Base-by-base conservation (phyloP, 2,888 invertebrate genomes). In the Limnephilus auricula region DNA sequence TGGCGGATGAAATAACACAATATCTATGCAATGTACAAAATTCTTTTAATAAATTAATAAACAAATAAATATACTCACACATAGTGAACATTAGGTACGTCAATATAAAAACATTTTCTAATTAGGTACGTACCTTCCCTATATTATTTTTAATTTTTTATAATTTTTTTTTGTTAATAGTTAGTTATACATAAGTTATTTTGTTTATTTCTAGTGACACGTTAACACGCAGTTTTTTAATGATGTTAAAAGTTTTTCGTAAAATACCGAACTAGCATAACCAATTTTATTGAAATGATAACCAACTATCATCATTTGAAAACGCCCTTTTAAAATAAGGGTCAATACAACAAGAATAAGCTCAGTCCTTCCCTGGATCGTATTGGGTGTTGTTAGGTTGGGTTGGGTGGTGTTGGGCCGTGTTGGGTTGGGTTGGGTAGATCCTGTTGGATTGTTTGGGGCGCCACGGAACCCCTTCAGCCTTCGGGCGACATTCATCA, bases 401-500 rank as follows among this genome's bases (percentile, higher is more conserved):
- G 25, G 65, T 65, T n/a, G 25, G 6, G 25, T 25, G 5, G 25
- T 40, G 13, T 30, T 25, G 32, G n/a, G 34, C n/a, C 5, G 37
- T n/a, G n/a, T 65, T 65, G 25, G 65, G 65, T 30, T 37, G 32
- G n/a, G 34, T 37, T 13, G n/a, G 85, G 37, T 65, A 25, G 65
- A 25, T 65, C 65, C n/a, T 65, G 65, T 65, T 65, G 9, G 65
- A 65, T 65, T 65, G 65, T 65, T 65, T 65, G 65, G 65, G 65
- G 65, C 1, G 65, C 65, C 9, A 65, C 65, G 25, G n/a, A 65
- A 65, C 65, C 65, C 65, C 65, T 65, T n/a, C 65, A 50, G 65
- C 83, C 89, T 83, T 83, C 65, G 13, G 89, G 89, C 89, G 79
- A 89, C 89, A 89, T 89, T 89, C 89, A 89, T 89, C 89, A 89